Evolutionary conservation across 2,888 invertebrate genomes (phyloP).

Genomic region (Drosophila ustulata): DNA sequence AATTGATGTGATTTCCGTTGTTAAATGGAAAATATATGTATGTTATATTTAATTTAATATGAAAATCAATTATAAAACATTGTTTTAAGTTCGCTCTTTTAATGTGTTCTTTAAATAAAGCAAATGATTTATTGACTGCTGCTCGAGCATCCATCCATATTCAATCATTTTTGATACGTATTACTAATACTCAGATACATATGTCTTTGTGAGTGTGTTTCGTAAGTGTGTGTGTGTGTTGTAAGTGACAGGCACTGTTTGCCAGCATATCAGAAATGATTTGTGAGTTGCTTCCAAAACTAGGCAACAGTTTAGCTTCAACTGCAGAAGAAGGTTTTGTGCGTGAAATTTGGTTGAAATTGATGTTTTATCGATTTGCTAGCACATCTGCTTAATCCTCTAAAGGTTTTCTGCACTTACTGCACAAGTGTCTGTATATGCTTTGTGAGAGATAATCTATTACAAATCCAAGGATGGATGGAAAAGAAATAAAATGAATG

Average conservation of each 20-base stretch:
- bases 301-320: constrained; percentile 52
- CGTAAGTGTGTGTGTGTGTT: constrained; percentile 3
- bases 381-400: constrained; percentile 35
- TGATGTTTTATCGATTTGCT: constrained; percentile 51
- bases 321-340: constrained; percentile 9
- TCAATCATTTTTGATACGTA: constrained; percentile 18
- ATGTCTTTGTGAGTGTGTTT: not conserved
- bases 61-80: constrained; percentile 1
- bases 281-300: constrained; percentile 35
- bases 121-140: constrained; percentile 14
- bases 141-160: not conserved
- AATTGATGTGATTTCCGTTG: constrained; percentile 10
- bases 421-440: constrained; percentile 8
- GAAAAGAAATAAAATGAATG: constrained; percentile 10
- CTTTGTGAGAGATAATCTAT: constrained; percentile 31
- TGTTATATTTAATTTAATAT: constrained; percentile 10
- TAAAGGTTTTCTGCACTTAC: constrained; percentile 17
- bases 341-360: constrained; percentile 30
- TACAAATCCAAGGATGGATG: constrained; percentile 8
- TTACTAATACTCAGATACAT: constrained; percentile 18
- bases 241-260: constrained; percentile 2
- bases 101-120: constrained; percentile 6
- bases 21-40: constrained; percentile 13
- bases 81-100: constrained; percentile 9
- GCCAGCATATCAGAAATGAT: constrained; percentile 31